Base-by-base conservation (phyloP, 1,140 invertebrate genomes). In the Macrostomum lignano region DNA sequence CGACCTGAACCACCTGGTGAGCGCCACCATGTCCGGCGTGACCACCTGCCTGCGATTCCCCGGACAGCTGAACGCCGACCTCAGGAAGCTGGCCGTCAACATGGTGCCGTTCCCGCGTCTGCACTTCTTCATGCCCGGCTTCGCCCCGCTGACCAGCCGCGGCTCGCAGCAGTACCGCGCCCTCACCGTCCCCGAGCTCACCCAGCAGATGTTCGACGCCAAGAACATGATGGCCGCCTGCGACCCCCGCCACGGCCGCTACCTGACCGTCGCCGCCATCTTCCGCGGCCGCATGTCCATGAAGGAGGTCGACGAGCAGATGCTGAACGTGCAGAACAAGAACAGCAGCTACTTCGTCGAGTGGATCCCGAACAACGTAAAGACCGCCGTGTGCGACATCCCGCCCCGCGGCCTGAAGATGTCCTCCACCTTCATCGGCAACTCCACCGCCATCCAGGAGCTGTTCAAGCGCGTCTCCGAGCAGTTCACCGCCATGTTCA, bases 241-340 rank as follows among this genome's bases (percentile, higher is more conserved):
- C 45, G 68, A 73, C 48, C 70, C 70, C 0, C 48, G 67, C 30
- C 66, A 67, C 37, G 71, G 71, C 0, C 48, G 62, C n/a, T 60
- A 58, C 39, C 40, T 57, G 3, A 73, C 71, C 1, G 68, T 71
- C 0, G 70, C 71, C 6, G 66, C 69, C 19, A 46, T 91, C 44
- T 91, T 88, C 69, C 67, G 76, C 33, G 81, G 63, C 17, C 65
- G 75, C 32, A 84, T 91, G 78, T 84, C 77, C 17, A 88, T 86
- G 79, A 82, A 81, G 60, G 78, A 82, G 50, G 71, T 65, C 6
- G 73, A 76, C 42, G 60, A 63, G 36, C 74, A 63, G 47, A 62
- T 64, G 53, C 43, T 73, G 33, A 73, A 72, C 40, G 65, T 77
- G 36, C 77, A 82, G 48, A 79, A n/a, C n/a, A n/a, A n/a, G n/a